Base-by-base conservation (phyloP, 2,113 vertebrate species). In the Toxotes jaculatrix region DNA sequence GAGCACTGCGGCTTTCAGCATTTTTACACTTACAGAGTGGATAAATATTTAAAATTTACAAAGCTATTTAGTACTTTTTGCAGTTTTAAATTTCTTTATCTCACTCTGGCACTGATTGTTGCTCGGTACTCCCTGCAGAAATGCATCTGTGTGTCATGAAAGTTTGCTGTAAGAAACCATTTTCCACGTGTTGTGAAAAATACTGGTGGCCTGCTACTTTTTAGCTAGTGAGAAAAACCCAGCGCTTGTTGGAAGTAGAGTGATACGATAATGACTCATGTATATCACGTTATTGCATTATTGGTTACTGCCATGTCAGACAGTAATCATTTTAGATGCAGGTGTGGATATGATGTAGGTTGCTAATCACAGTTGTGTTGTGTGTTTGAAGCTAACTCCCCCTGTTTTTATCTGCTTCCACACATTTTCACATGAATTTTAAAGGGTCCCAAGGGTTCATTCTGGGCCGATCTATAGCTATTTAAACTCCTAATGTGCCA, bases 21-120 rank as follows among this genome's bases (percentile, higher is more conserved):
- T 81, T 88, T 91, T 81, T 82, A 87, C 86, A 87, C 66, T 65
- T 43, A 59, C 23, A 34, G 63, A 79, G 65, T 77, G 77, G 69
- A 83, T 57, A 81, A 7, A 85, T 62, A 82, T 87, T 76, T 55
- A 66, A 87, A 78, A 83, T 57, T 63, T 51, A 80, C 60, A 80
- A 73, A 89, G 53, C 64, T 74, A 67, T 67, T 75, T 43, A 65
- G 43, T 61, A 60, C 57, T 84, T 88, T 86, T 80, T 56, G 21
- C 42, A 68, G 53, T 82, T 87, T 10, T 43, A 64, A 62, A 61
- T 82, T 86, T 90, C 75, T 74, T 74, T 63, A 53, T 67, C 45
- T 43, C 43, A 14, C 75, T 76, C 74, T 80, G 85, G 63, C 63
- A 66, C 79, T 64, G 21, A 80, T 73, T 79, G 67, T 79, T 80